Conservation (phyloP, 1,140 invertebrate genomes). For the Cotesia glomerata region DNA sequence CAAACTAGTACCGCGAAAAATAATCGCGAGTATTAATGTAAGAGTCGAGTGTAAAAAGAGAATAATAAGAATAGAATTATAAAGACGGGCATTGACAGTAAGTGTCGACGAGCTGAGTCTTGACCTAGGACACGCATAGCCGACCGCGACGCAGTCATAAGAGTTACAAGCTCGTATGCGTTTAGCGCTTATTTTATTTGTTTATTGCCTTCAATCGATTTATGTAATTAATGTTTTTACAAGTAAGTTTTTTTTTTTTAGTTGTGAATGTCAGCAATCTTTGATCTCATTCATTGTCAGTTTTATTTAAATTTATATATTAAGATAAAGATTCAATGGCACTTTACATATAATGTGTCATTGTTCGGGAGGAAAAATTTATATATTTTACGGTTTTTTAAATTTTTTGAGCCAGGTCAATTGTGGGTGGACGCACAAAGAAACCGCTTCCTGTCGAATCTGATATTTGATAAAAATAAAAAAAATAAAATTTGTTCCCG, state of each 20-base stretch:
- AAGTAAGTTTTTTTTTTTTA: background rate
- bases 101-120: conserved; percentile 45
- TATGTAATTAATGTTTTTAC: no score
- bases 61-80: background rate
- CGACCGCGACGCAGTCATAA: conserved; percentile 44
- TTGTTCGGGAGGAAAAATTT: no score
- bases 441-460: background rate
- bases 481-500: background rate
- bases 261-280: no score
- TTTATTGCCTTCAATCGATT: background rate
- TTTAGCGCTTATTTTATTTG: background rate
- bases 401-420: background rate
- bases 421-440: background rate
- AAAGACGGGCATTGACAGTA: background rate
- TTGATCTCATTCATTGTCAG: no score
- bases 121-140: conserved; percentile 61
- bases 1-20: no score
- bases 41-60: background rate
- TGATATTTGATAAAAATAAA: conserved; percentile 2
- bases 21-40: no score
- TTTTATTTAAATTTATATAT: no score
- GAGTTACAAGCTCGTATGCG: background rate
- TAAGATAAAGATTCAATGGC: no score
- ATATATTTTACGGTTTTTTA: no score
- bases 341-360: no score